phyloP scores from a whole-genome alignment of 2,888 invertebrate genomes.

The Sinhomidia bicolor region DNA sequence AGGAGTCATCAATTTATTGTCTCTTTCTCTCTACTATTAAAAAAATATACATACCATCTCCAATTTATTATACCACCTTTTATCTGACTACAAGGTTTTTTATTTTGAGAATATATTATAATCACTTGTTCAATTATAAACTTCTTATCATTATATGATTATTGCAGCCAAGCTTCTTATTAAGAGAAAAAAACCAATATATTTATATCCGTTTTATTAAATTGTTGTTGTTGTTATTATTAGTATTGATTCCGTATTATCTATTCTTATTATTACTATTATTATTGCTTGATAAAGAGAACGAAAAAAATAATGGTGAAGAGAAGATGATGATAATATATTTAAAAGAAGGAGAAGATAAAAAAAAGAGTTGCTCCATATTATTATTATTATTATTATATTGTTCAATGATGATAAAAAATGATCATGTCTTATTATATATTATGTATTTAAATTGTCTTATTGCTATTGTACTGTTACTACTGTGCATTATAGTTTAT shows the following conservation, averaged over 20 bases:
- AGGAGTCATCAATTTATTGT: background rate
- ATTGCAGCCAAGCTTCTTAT: slow-evolving; percentile 39
- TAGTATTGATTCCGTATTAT: slow-evolving; percentile 54
- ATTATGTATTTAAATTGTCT: slow-evolving; percentile 58
- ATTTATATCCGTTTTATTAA: slow-evolving; percentile 44
- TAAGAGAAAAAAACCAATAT: background rate
- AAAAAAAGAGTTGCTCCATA: slow-evolving; percentile 55
- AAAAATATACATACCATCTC: background rate
- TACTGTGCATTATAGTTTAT: slow-evolving; percentile 69
- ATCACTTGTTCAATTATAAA: slow-evolving; percentile 26
- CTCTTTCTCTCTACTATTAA: background rate
- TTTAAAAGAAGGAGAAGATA: background rate
- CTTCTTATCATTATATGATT: slow-evolving; percentile 7
- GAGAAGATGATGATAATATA: slow-evolving; percentile 23
- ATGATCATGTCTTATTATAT: slow-evolving; percentile 51
- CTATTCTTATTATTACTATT: slow-evolving; percentile 63
- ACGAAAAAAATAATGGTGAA: slow-evolving; percentile 10
- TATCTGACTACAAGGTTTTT: background rate
- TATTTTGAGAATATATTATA: background rate
- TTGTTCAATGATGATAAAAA: slow-evolving; percentile 39
- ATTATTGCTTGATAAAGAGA: slow-evolving; percentile 48
- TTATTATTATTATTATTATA: slow-evolving; percentile 47
- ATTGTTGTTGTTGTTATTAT: slow-evolving; percentile 44
- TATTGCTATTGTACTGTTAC: slow-evolving; percentile 59
- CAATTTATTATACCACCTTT: background rate